Base-by-base conservation (phyloP, 2,797 vertebrate genomes). In the Sebastes hubbsi region DNA sequence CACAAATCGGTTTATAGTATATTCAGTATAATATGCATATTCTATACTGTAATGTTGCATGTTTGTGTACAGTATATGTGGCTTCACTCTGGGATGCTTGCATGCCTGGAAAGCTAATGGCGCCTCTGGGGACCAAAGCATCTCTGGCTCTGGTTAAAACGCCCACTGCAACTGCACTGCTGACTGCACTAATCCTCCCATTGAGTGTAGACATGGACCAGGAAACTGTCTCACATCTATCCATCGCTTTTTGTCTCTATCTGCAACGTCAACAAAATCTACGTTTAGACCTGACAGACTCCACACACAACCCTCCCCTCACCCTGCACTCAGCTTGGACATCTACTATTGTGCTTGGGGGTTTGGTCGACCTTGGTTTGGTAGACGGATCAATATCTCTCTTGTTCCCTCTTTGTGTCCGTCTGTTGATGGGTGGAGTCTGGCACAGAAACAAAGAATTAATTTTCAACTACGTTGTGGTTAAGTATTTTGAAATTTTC, bases 181-280 rank as follows among this genome's bases (percentile, higher is more conserved):
- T 91, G 90, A 90, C 79, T 80, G 70, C 46, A 69, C 81, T 85
- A 82, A 90, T 87, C 80, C 82, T 34, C 62, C 78, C 55, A 81
- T 88, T 86, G 84, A 87, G 25, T 24, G 59, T 1, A 42, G 55
- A 67, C n/a, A 42, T 32, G 38, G 60, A 82, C 76, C 67, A 80
- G 71, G 42, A 77, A 61, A 13, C 72, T 42, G 61, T 74, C n/a
- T 68, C 64, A 36, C 63, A 64, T 79, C 8, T 22, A 30, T 72
- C 59, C 68, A 78, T 76, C 4, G 55, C 32, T 85, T 78, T 88
- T 67, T 88, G 77, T 83, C 29, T 71, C 67, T 78, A 49, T 86
- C 61, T 89, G 87, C 82, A 79, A 18, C 80, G 74, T 87, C 86
- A 90, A 91, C 90, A 94, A 87, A 89, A 60, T 14, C 6, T 32